Evolutionary conservation across 2,113 vertebrate species (phyloP), one percentile per base, ranked within the genome.

Genomic region (Baryphthengus martii): DNA sequence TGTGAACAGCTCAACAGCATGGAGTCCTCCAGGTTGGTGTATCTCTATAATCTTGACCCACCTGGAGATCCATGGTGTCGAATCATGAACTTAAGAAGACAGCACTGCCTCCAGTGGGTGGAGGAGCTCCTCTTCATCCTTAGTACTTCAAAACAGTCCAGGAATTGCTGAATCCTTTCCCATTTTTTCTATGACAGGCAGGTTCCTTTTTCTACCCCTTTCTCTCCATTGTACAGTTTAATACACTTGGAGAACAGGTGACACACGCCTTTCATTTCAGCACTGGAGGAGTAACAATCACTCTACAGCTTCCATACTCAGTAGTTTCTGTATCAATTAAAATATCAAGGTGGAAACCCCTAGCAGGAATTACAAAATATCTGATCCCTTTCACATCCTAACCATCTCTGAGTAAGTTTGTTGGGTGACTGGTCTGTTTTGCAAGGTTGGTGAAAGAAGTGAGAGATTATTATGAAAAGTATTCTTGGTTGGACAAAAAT

Each of bases 11-110:
- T 98, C 98, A 81, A 98, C 98, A 98, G 98, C 98, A 98, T 98
- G 98, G 98, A 98, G 97, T 98, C 97, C 97, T 98, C 98, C 98
- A 98, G 98, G 98, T 98, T 98, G 98, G 98, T 98, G 98, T 97
- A 95, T 97, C 94, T 98, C 96, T 97, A 97, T 97, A 97, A 93
- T 63, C 96, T 97, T 98, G 98, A 98, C 98, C 98, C 98, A 98
- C 98, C 98, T 98, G 98, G 98, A 98, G 98, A 98, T 98, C 98
- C 98, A 98, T 98, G 98, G 97, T 98, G 98, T 97, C 93, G 98
- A 98, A 98, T 96, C 96, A 95, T 98, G 98, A 98, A 98, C 97
- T 96, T 96, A 93, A 23, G 89, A 91, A 94, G 95, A 92, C 92
- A 96, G 84, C 71, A 40, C 59, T 84, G 96, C 88, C 95, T 96